Conservation (phyloP, 2,113 vertebrate genomes). For the Numida meleagris region DNA sequence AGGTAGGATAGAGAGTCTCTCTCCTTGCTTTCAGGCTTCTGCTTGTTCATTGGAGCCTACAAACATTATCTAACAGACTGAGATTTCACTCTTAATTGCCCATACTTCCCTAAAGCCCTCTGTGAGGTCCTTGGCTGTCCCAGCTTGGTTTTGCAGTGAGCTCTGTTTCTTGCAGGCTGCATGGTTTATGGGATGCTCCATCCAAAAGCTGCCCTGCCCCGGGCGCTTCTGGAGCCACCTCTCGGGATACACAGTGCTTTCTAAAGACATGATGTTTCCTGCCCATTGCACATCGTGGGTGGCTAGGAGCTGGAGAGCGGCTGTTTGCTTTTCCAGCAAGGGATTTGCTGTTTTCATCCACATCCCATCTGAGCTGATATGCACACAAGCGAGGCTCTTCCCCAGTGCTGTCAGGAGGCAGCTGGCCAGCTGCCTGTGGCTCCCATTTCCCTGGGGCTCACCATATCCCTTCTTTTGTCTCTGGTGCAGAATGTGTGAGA, state of each 20-base stretch:
- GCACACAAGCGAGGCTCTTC: not conserved
- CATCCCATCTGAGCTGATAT: not conserved
- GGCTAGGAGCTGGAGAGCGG: not conserved
- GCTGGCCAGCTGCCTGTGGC: not conserved
- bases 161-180: not conserved
- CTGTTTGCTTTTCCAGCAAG: constrained; percentile 29
- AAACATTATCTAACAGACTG: not conserved
- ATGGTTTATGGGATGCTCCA: not conserved
- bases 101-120: not conserved
- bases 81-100: not conserved
- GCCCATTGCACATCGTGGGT: not conserved
- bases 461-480: not conserved
- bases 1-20: not conserved
- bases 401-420: not conserved
- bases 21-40: not conserved
- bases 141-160: not conserved
- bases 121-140: not conserved
- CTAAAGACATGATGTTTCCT: not conserved
- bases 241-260: not conserved
- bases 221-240: not conserved
- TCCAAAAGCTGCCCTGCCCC: not conserved
- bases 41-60: not conserved
- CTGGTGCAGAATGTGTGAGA: not conserved
- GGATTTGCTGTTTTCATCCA: constrained; percentile 10
- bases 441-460: not conserved